Percentiles rank a stretch among this genome's conserved stretches.
phyloP scores from a whole-genome alignment of 2,113 vertebrate genomes.

The Macaca mulatta region DNA sequence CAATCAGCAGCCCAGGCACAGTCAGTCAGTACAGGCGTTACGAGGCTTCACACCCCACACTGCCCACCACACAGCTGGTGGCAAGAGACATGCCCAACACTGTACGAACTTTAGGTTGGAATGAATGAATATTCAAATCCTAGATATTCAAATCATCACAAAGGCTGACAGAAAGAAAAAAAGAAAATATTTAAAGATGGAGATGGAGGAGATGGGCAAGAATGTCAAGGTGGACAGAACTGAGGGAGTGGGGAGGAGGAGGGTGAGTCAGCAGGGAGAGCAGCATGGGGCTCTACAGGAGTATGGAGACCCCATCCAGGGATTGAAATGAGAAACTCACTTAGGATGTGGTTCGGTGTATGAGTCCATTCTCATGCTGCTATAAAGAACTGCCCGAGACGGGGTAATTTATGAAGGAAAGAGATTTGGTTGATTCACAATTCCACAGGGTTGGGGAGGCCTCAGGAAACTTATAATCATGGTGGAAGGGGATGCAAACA shows the following conservation, averaged over 20 bases:
- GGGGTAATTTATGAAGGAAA: too few relatives aligned
- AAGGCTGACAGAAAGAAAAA: background rate
- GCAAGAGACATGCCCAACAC: background rate
- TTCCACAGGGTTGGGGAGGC: too few relatives aligned
- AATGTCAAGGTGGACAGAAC: too few relatives aligned
- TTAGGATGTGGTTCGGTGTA: background rate
- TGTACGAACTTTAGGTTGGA: background rate
- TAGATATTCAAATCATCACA: background rate
- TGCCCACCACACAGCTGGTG: background rate
- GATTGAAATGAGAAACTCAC: fast-evolving
- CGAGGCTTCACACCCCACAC: background rate
- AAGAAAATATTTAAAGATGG: too few relatives aligned
- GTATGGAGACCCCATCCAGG: fast-evolving
- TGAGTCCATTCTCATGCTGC: too few relatives aligned
- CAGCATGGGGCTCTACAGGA: too few relatives aligned
- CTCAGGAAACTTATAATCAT: too few relatives aligned
- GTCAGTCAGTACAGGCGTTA: background rate
- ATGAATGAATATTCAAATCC: too few relatives aligned
- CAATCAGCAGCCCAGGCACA: too few relatives aligned
- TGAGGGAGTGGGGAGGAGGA: fast-evolving
- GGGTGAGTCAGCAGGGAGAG: fast-evolving
- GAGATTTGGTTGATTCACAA: too few relatives aligned
- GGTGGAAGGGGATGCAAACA: too few relatives aligned
- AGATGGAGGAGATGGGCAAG: background rate
- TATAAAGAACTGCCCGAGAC: too few relatives aligned